Conservation (phyloP, 2,888 invertebrate genomes). For the Siphonodentalium dalli region DNA sequence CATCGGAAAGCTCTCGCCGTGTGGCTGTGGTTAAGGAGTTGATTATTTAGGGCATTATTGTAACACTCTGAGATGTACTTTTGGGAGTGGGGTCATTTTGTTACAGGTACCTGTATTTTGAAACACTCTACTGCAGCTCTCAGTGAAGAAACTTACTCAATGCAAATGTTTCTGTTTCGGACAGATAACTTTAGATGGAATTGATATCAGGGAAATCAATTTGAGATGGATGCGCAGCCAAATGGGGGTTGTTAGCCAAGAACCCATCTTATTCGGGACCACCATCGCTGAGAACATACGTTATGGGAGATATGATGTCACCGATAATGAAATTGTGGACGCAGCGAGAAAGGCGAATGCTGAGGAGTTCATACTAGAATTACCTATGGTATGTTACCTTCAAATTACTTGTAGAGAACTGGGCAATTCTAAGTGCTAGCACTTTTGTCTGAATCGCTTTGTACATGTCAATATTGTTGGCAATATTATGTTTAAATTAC, state of each 20-base stretch:
- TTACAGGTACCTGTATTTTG: not conserved
- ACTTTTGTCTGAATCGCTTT: not conserved
- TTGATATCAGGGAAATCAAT: conserved; percentile 74
- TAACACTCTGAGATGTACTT: no score
- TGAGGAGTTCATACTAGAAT: conserved; percentile 55
- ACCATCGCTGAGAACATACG: conserved; percentile 87
- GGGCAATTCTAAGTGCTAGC: no score
- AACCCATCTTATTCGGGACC: conserved; percentile 85
- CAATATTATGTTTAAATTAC: no score
- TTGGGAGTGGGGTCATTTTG: no score
- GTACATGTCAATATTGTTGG: no score
- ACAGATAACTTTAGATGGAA: conserved; percentile 57
- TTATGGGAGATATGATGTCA: conserved; percentile 72
- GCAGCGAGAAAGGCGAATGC: conserved; percentile 58
- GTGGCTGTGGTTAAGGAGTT: no score
- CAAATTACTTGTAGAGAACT: not conserved
- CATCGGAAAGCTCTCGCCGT: no score
- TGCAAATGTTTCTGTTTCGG: no score
- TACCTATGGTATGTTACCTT: conserved; percentile 44
- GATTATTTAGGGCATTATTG: no score
- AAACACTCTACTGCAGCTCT: no score
- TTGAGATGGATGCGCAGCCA: conserved; percentile 75
- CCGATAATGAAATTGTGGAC: conserved; percentile 44
- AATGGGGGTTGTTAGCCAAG: conserved; percentile 89
- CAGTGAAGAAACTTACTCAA: no score